Percentiles rank a stretch among this genome's conserved stretches.
These are phyloP conservation scores for Myrmophylax atrothorax DNA, from an alignment of 2,113 vertebrate genomes.

Conservation along the genomic window DNA sequence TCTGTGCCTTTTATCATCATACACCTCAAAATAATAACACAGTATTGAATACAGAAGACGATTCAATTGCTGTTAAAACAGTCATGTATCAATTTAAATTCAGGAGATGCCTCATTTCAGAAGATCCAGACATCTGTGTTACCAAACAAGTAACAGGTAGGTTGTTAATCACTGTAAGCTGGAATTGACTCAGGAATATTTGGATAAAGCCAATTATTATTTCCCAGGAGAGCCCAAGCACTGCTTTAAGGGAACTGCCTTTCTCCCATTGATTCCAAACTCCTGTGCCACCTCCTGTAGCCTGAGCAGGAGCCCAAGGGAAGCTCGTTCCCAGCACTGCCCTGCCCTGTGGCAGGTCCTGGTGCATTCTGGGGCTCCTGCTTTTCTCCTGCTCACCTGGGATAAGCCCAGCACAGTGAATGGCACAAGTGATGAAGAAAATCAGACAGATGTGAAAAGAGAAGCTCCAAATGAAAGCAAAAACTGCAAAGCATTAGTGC, in stretches of 20 bases:
- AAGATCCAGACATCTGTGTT: slow-evolving; percentile 40
- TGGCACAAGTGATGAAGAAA: not conserved
- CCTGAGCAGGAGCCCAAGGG: not conserved
- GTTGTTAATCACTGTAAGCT: not conserved
- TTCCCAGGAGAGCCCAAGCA: not conserved
- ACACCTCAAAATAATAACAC: not conserved
- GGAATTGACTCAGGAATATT: not conserved
- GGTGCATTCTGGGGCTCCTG: not conserved
- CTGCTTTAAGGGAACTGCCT: not conserved
- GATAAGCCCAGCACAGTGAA: not conserved
- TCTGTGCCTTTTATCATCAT: not conserved
- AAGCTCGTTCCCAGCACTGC: not conserved
- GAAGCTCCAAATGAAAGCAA: slow-evolving; percentile 31
- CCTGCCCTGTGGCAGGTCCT: not conserved
- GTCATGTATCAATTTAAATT: not conserved
- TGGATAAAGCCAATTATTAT: slow-evolving; percentile 20
- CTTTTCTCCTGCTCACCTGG: not conserved
- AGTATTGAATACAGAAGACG: not conserved
- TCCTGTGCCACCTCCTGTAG: not conserved
- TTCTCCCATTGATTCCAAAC: not conserved
- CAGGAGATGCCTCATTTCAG: slow-evolving; percentile 51
- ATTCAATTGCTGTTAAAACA: not conserved
- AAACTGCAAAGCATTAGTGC: slow-evolving; percentile 11
- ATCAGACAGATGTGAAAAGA: not conserved
- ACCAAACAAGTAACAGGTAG: not conserved